These are phyloP conservation scores for Drosophila parvula DNA, from an alignment of 1,140 invertebrate genomes.

Conservation along the genomic window DNA sequence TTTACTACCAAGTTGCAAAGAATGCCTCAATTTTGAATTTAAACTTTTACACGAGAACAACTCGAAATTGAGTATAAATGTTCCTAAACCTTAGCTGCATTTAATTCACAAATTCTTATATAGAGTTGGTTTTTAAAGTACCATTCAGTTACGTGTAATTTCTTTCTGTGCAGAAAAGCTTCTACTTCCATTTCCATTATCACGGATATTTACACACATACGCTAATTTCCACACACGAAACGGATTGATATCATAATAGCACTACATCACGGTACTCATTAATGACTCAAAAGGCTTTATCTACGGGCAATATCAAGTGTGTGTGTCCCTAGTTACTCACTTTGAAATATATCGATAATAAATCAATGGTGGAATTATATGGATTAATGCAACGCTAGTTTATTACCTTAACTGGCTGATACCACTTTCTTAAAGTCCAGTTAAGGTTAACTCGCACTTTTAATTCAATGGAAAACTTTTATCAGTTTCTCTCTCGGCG, in stretches of 20 bases:
- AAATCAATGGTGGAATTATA: background rate
- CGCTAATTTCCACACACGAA: constrained; percentile 6
- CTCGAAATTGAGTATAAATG: background rate
- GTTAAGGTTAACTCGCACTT: background rate
- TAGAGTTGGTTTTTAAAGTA: background rate
- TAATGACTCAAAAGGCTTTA: constrained; percentile 8
- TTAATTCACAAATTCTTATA: too few species aligned
- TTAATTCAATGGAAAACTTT: background rate
- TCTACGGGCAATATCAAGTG: background rate
- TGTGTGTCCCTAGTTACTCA: background rate
- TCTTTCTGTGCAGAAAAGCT: constrained; percentile 10
- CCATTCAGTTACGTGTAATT: background rate
- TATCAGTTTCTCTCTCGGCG: background rate
- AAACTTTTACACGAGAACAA: background rate
- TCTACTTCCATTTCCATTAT: constrained; percentile 12
- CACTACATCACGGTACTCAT: constrained; percentile 15
- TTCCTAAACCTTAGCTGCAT: too few species aligned
- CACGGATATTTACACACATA: constrained; percentile 16
- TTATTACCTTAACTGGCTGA: background rate
- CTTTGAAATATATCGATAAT: background rate
- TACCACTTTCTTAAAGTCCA: background rate
- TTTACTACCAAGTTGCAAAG: background rate
- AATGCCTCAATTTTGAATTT: background rate
- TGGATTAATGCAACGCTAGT: background rate
- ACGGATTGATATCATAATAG: constrained; percentile 10